Percentiles rank a stretch among this genome's conserved stretches.
Conservation (phyloP, 2,888 invertebrate species). For the Catocala nupta region DNA sequence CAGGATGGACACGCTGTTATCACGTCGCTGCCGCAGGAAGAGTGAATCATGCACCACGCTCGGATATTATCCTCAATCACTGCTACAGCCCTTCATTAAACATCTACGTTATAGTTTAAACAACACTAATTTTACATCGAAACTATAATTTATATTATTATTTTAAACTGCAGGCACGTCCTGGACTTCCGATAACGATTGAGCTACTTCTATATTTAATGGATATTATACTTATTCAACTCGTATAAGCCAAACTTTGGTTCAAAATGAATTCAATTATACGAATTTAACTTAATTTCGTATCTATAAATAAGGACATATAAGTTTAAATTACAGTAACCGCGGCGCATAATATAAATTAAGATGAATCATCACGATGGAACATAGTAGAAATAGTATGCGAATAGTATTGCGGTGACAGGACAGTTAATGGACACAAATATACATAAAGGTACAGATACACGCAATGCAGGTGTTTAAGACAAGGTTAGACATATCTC, state of each 20-base stretch:
- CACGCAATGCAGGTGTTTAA: constrained; percentile 66
- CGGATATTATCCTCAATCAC: constrained; percentile 78
- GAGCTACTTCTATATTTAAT: constrained; percentile 17
- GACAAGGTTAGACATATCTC: constrained; percentile 75
- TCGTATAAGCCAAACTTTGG: too few species aligned
- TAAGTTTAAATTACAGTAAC: constrained; percentile 50
- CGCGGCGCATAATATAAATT: constrained; percentile 50
- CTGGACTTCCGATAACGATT: constrained; percentile 31
- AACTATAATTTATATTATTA: constrained; percentile 30
- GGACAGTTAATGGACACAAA: constrained; percentile 54
- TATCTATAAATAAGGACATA: constrained; percentile 46
- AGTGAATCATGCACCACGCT: constrained; percentile 75
- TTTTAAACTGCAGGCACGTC: constrained; percentile 25
- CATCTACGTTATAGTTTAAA: constrained; percentile 55
- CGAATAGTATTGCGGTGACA: constrained; percentile 66
- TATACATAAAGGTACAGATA: constrained; percentile 51
- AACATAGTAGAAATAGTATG: constrained; percentile 53
- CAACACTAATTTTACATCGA: constrained; percentile 46
- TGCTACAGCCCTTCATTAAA: constrained; percentile 67
- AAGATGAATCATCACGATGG: constrained; percentile 61
- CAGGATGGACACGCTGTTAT: constrained; percentile 84
- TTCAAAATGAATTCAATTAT: constrained; percentile 15
- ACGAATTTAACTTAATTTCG: constrained; percentile 11
- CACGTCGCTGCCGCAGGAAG: constrained; percentile 79
- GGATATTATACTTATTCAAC: constrained; percentile 9